Conservation (phyloP, 2,797 vertebrate genomes). For the Orientallactaga sibirica region DNA sequence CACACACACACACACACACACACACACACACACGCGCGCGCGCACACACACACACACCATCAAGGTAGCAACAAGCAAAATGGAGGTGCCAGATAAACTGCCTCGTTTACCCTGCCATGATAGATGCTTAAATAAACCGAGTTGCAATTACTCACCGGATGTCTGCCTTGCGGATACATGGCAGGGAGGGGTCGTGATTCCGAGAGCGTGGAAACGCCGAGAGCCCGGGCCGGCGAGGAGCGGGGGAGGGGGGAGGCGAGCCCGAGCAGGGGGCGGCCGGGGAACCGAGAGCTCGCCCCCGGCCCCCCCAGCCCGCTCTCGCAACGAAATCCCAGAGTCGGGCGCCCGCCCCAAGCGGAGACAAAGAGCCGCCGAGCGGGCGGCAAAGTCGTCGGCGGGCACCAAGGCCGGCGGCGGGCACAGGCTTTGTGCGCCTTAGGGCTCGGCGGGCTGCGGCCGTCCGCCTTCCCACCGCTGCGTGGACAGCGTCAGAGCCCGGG, state of each 20-base stretch:
- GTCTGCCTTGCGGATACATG: constrained; percentile 98
- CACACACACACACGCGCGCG: not conserved
- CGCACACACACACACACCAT: constrained; percentile 40
- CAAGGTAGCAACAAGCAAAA: constrained; percentile 81
- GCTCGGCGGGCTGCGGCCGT: constrained; percentile 71
- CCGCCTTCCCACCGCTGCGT: constrained; percentile 72
- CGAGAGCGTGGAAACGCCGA: constrained; percentile 71
- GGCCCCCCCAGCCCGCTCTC: constrained; percentile 83
- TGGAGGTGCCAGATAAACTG: constrained; percentile 82
- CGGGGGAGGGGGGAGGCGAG: constrained; percentile 76
- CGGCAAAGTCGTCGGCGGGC: constrained; percentile 60
- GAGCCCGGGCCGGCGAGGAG: constrained; percentile 71
- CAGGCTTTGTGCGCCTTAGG: constrained; percentile 82
- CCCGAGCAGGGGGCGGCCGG: constrained; percentile 81
- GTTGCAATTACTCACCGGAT: constrained; percentile 93
- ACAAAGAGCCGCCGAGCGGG: constrained; percentile 85
- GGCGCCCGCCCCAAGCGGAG: constrained; percentile 78
- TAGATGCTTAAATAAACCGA: constrained; percentile 82
- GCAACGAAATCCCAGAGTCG: constrained; percentile 81
- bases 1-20: not conserved
- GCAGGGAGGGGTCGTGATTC: constrained; percentile 86
- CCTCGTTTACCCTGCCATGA: constrained; percentile 77
- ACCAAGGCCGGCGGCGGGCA: constrained; percentile 60
- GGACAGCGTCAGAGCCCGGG: constrained; percentile 71
- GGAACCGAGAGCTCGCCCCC: constrained; percentile 77